Evolutionary conservation across 2,113 vertebrate genomes (phyloP).

Genomic region (Naja naja): DNA sequence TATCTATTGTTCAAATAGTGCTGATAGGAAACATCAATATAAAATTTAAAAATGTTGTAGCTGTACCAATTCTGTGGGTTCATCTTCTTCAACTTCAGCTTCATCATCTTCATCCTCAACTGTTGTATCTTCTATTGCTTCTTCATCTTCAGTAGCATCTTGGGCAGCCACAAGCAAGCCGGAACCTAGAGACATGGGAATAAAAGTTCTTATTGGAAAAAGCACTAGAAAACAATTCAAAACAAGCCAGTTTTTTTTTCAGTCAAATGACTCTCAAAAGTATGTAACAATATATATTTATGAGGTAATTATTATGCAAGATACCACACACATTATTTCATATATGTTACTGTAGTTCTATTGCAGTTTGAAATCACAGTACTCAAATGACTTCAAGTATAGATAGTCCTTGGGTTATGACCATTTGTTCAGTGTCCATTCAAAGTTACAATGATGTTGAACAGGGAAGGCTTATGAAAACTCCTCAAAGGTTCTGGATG

Average conservation of each 20-base stretch:
- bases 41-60: background rate
- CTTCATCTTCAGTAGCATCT: constrained; percentile 92
- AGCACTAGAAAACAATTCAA: background rate
- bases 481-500: background rate
- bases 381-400: background rate
- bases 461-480: background rate
- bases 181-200: constrained; percentile 44
- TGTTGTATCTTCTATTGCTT: constrained; percentile 80
- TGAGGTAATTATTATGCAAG: background rate
- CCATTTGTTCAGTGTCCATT: background rate
- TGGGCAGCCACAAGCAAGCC: constrained; percentile 78
- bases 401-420: background rate
- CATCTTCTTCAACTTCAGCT: constrained; percentile 96
- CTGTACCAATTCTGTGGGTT: constrained; percentile 89
- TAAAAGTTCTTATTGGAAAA: background rate
- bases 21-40: background rate
- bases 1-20: background rate
- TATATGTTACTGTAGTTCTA: background rate
- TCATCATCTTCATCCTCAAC: constrained; percentile 97
- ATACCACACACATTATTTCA: background rate
- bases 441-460: background rate
- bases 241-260: background rate
- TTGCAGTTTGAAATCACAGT: background rate
- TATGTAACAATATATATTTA: background rate
- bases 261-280: background rate